A percentile compares a stretch with the other conserved stretches of the same genome.
Evolutionary conservation across 2,888 invertebrate genomes (phyloP).

Genomic region (Notodonta ziczac): DNA sequence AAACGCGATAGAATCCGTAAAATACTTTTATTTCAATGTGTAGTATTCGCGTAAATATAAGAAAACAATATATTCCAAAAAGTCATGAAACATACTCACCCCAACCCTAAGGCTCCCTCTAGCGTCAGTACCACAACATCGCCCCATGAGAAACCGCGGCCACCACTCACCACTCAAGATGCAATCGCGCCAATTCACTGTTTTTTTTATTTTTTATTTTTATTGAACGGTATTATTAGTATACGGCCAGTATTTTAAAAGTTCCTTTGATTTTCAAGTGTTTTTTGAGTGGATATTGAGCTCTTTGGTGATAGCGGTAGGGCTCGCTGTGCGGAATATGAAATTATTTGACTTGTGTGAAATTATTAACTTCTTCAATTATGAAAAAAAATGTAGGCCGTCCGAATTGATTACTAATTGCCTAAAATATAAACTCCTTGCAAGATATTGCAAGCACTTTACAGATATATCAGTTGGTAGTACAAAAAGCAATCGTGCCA

Average conservation of each 20-base stretch:
- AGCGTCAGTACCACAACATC: constrained; percentile 79
- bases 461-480: too few relatives aligned
- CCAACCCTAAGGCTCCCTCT: constrained; percentile 68
- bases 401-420: too few relatives aligned
- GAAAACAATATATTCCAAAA: too few relatives aligned
- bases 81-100: constrained; percentile 37
- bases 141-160: constrained; percentile 81
- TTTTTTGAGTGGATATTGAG: constrained; percentile 73
- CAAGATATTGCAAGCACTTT: too few relatives aligned
- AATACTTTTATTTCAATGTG: too few relatives aligned
- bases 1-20: too few relatives aligned
- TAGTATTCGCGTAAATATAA: too few relatives aligned
- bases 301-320: constrained; percentile 58
- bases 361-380: constrained; percentile 3
- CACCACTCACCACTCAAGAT: constrained; percentile 74
- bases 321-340: constrained; percentile 58
- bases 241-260: constrained; percentile 62
- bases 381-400: too few relatives aligned
- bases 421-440: too few relatives aligned
- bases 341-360: constrained; percentile 49
- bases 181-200: constrained; percentile 81
- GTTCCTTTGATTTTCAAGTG: constrained; percentile 64
- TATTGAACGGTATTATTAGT: constrained; percentile 68
- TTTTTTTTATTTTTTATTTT: constrained; percentile 61
- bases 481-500: background rate